Percentiles rank a stretch among this genome's conserved stretches.
Conservation (phyloP, 2,797 vertebrate species). For the Delichon dasypus region DNA sequence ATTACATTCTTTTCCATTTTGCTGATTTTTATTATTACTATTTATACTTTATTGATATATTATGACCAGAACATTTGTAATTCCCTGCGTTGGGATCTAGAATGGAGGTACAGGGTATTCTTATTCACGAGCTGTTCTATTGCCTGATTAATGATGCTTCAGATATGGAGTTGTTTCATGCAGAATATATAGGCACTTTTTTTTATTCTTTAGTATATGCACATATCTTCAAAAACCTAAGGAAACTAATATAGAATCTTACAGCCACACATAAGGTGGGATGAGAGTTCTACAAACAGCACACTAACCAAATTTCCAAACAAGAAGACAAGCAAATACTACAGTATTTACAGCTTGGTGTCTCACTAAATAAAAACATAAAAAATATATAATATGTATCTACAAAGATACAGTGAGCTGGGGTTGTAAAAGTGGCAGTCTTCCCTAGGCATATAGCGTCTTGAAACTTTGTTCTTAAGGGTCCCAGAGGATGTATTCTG, state of each 20-base stretch:
- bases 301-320: background rate
- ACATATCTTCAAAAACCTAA: background rate
- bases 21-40: background rate
- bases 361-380: background rate
- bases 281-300: background rate
- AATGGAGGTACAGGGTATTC: background rate
- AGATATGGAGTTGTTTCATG: background rate
- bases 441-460: background rate
- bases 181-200: background rate
- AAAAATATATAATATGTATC: background rate
- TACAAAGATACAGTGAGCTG: background rate
- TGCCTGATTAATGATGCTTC: background rate
- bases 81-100: background rate
- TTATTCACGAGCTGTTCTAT: slow-evolving; percentile 7
- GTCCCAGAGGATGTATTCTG: background rate
- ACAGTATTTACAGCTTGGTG: background rate
- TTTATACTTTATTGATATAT: background rate
- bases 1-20: background rate
- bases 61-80: background rate
- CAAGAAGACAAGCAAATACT: background rate
- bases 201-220: background rate
- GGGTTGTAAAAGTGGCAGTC: background rate
- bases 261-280: background rate
- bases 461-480: background rate
- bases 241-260: background rate